These are phyloP conservation scores for Aspidiotus destructor DNA, from an alignment of 2,888 invertebrate genomes.

Conservation along the genomic window DNA sequence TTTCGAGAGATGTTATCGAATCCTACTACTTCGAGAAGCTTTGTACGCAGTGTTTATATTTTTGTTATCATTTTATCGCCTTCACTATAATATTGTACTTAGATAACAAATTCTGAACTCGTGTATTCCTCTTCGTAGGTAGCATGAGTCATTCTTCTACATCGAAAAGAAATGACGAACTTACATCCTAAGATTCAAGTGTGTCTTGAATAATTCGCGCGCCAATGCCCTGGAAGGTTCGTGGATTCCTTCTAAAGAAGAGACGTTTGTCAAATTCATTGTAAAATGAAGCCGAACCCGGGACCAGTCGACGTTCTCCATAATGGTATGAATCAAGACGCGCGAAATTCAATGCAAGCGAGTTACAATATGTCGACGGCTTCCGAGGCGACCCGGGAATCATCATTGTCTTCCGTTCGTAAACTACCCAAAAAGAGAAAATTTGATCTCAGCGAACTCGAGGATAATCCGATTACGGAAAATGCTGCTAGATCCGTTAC, in stretches of 20 bases:
- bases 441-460: conserved; percentile 66
- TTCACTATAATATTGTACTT: too few relatives aligned
- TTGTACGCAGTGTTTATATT: too few relatives aligned
- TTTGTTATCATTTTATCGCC: too few relatives aligned
- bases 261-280: too few relatives aligned
- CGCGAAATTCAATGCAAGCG: not conserved
- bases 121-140: too few relatives aligned
- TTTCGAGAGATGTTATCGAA: not conserved
- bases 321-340: conserved; percentile 15
- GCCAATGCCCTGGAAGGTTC: too few relatives aligned
- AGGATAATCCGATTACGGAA: conserved; percentile 39
- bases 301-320: conserved; percentile 18
- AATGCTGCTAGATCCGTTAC: conserved; percentile 12
- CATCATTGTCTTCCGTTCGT: conserved; percentile 39
- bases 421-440: conserved; percentile 91
- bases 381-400: conserved; percentile 15
- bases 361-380: not conserved
- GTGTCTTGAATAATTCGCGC: too few relatives aligned
- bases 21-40: not conserved
- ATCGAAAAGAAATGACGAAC: too few relatives aligned
- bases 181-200: too few relatives aligned
- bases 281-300: conserved; percentile 2
- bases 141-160: too few relatives aligned
- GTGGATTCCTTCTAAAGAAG: too few relatives aligned
- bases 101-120: too few relatives aligned